phyloP scores from a whole-genome alignment of 2,888 invertebrate genomes.

The Melieria crassipennis region DNA sequence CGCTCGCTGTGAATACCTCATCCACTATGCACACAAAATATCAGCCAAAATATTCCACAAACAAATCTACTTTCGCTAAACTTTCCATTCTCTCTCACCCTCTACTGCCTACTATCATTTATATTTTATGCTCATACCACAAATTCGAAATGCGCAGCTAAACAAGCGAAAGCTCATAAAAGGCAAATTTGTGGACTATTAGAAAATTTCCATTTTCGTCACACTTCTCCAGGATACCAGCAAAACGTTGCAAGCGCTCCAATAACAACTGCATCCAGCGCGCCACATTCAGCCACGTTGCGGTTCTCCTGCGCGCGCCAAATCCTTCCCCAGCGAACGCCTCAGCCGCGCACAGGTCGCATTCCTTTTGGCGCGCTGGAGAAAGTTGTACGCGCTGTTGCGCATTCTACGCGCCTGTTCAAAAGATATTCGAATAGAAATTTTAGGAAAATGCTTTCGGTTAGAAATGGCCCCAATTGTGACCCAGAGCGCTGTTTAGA shows the following conservation, averaged over 20 bases:
- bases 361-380: background rate
- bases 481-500: conserved; percentile 19
- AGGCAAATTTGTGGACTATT: conserved; percentile 29
- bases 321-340: background rate
- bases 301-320: background rate
- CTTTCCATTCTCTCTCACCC: too few relatives aligned
- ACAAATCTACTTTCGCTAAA: too few relatives aligned
- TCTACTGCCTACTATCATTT: too few relatives aligned
- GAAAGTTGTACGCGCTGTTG: background rate
- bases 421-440: conserved; percentile 64
- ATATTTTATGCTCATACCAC: too few relatives aligned
- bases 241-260: conserved; percentile 41
- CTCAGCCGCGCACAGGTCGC: background rate
- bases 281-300: background rate
- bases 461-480: conserved; percentile 41
- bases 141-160: too few relatives aligned
- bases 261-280: background rate
- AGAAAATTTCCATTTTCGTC: conserved; percentile 65
- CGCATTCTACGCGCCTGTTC: conserved; percentile 49
- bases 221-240: conserved; percentile 57
- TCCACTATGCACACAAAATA: too few relatives aligned
- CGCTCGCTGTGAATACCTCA: too few relatives aligned
- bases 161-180: too few relatives aligned
- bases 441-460: conserved; percentile 57
- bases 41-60: too few relatives aligned